Evolutionary conservation across 2,888 invertebrate genomes (phyloP), one percentile per base, ranked within the genome.

Genomic region (Furcula furcula): DNA sequence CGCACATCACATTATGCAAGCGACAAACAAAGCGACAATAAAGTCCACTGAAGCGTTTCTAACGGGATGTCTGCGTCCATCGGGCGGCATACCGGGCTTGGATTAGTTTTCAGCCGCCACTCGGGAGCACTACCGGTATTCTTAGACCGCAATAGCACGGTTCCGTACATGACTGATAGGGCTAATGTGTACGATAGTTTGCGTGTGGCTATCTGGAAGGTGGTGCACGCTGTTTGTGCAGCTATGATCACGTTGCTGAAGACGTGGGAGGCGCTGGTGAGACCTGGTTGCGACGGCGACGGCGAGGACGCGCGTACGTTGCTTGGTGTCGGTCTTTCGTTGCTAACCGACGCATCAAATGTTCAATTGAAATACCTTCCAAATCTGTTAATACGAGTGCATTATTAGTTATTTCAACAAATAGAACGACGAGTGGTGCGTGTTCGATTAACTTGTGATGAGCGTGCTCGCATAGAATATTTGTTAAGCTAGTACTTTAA

Each of bases 181-280:
- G 15, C 9, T 30, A 9, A 12, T 7, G 27, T 34, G 28, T 18
- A 7, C 4, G 9, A 9, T 4, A 12, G 7, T 14, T n/a, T 4
- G 33, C 31, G 31, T 22, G 19, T 9, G 29, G 7, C 13, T 13
- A 9, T 20, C 4, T 2, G 11, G 23, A n/a, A 18, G 5, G n/a
- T 20, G 9, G 13, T 36, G 31, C n/a, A 10, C 4, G 13, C 12
- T 21, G 33, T 12, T 28, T 23, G 29, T 5, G n/a, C 9, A 3
- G 47, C 32, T 12, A 79, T 80, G 79, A 47, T 78, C 38, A 77
- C 76, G 20, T 46, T 78, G 32, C 48, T 80, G 40, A 81, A 76
- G 53, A 51, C 69, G 20, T 74, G 70, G 52, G 79, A 79, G 46
- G 64, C 56, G 36, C 36, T 74, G 33, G 44, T 76, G 33, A 12